Conservation (phyloP, 2,888 invertebrate genomes). For the Ormyrus labotus region DNA sequence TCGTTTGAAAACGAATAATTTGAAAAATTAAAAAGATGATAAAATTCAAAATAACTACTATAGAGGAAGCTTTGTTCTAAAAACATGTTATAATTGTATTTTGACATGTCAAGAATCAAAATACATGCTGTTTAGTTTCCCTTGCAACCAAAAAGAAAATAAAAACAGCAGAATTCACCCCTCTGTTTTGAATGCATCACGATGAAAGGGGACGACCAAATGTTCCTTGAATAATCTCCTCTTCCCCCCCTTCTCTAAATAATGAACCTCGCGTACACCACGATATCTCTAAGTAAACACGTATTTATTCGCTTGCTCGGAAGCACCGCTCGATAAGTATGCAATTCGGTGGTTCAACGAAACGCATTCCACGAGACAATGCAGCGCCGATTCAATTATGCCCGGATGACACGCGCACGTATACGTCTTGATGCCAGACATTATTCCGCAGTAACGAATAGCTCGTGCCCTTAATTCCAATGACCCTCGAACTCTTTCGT, state of each 20-base stretch:
- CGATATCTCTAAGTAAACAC: neutral
- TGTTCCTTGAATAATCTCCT: constrained; percentile 35
- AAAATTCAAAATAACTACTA: too few relatives aligned
- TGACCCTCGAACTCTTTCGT: constrained; percentile 12
- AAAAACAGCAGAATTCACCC: too few relatives aligned
- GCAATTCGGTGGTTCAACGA: constrained; percentile 52
- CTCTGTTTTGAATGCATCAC: too few relatives aligned
- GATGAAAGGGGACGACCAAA: neutral
- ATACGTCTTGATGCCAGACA: too few relatives aligned
- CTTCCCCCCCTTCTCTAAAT: neutral
- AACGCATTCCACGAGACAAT: constrained; percentile 71
- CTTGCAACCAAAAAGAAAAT: too few relatives aligned
- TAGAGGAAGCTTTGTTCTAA: too few relatives aligned
- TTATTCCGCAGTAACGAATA: too few relatives aligned
- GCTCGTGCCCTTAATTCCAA: neutral
- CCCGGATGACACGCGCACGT: constrained; percentile 56
- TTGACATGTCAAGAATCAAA: too few relatives aligned
- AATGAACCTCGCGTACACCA: neutral
- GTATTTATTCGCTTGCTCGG: neutral
- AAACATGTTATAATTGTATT: too few relatives aligned
- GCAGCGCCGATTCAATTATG: constrained; percentile 70
- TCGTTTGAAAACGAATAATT: too few relatives aligned
- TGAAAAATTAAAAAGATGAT: too few relatives aligned
- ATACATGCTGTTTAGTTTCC: too few relatives aligned
- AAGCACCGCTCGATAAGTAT: neutral